A percentile compares a stretch with the other conserved stretches of the same genome.
Evolutionary conservation across 2,888 invertebrate genomes (phyloP).

Genomic region (Panzeria rudis): DNA sequence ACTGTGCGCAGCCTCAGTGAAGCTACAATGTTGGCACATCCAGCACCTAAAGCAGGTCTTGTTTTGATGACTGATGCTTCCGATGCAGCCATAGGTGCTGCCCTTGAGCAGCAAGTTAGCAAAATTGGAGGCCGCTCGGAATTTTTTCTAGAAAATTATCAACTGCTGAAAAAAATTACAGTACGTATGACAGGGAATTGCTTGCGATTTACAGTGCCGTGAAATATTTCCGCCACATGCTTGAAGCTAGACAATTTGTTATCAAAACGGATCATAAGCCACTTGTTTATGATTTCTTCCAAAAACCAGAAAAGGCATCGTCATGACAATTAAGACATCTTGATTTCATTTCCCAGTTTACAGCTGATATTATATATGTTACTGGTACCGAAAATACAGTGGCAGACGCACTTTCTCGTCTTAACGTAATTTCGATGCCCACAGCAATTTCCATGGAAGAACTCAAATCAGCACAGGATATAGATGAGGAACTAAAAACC

Average conservation of each 20-base stretch:
- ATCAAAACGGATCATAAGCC: constrained; percentile 73
- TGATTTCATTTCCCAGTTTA: constrained; percentile 47
- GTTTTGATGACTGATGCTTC: constrained; percentile 49
- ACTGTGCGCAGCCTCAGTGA: too few relatives aligned
- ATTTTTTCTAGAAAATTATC: constrained; percentile 79
- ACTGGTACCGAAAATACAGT: constrained; percentile 42
- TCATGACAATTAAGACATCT: too few relatives aligned
- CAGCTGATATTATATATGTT: constrained; percentile 36
- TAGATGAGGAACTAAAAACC: constrained; percentile 9
- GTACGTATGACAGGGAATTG: constrained; percentile 65
- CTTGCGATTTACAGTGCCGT: constrained; percentile 62
- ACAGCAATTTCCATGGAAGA: background rate
- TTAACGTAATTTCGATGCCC: constrained; percentile 47
- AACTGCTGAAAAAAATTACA: constrained; percentile 46
- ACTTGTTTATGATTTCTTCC: constrained; percentile 71
- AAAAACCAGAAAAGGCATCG: too few relatives aligned
- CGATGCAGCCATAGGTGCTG: constrained; percentile 61
- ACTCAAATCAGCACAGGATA: background rate
- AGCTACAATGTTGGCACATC: background rate
- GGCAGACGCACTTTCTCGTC: constrained; percentile 45
- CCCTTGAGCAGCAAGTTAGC: constrained; percentile 63
- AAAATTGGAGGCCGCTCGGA: constrained; percentile 49
- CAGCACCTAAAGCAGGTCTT: constrained; percentile 29
- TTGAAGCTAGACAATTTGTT: constrained; percentile 59
- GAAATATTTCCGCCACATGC: constrained; percentile 37